Base-by-base conservation (phyloP, 1,140 invertebrate genomes). In the Cyclargus thomasi region DNA sequence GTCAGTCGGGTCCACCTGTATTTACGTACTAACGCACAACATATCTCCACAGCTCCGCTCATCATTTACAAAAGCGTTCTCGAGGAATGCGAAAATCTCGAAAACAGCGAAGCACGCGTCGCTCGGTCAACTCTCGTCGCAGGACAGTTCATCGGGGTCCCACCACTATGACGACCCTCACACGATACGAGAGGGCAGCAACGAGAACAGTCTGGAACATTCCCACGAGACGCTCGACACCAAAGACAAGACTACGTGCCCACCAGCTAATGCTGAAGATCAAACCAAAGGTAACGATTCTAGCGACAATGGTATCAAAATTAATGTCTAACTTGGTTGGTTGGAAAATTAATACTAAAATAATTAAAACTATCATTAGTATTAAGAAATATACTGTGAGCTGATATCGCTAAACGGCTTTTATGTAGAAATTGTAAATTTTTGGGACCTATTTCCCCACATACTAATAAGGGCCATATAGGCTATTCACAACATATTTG, bases 51-150 rank as follows among this genome's bases (percentile, higher is more conserved):
- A 97, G 97, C 90, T 99, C 53, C 92, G 98, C 53, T 98, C 96
- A 88, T 99, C 97, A 14, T 99, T 99, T 88, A 98, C 97, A 73
- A 99, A 99, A 92, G 98, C 98, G n/a, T 99, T 99, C 86, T 98
- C 97, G 6, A 90, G 94, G 65, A 94, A 94, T 80, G 93, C 94
- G 70, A 94, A 94, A 90, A 94, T 94, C 70, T 93, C 93, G 21
- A 94, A 94, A 88, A 92, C 93, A 72, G 92, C 92, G 69, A 92
- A 92, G 65, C 92, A 93, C 76, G 83, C 89, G 8, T 91, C 89
- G 75, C 84, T 92, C 79, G 87, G 91, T 75, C 85, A 91, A 63
- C 75, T 91, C 74, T 90, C 89, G 36, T 90, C 89, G 8, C 88
- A 88, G 70, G 86, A 89, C 79, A 88, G 85, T 65, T 90, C 88